These are phyloP conservation scores for Spinibarbus caldwelli DNA, from an alignment of 2,797 vertebrate genomes.

Conservation along the genomic window DNA sequence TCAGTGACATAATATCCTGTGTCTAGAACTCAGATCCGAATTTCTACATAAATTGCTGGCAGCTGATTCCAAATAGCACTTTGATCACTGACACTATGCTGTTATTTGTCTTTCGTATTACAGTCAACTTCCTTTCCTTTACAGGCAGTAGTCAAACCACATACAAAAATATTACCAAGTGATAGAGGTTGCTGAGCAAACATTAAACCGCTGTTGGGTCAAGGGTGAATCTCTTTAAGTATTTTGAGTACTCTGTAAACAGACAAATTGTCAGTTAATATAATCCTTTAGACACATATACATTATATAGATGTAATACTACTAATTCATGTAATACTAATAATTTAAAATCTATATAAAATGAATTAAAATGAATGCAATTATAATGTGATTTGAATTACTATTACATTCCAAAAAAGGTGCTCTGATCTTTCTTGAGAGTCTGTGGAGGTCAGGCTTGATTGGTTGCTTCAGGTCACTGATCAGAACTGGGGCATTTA, in stretches of 20 bases:
- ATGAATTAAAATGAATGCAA: neutral
- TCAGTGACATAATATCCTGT: neutral
- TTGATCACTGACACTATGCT: neutral
- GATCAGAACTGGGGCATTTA: neutral
- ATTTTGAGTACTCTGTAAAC: neutral
- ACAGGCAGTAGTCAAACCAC: conserved; percentile 25
- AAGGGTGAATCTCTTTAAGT: neutral
- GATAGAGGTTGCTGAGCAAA: conserved; percentile 4
- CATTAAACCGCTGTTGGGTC: conserved; percentile 2
- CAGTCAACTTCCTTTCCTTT: conserved; percentile 5
- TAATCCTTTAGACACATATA: neutral
- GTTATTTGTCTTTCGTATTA: neutral
- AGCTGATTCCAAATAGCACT: neutral
- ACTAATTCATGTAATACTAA: neutral
- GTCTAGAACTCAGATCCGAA: neutral
- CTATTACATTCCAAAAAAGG: neutral
- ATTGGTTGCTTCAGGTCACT: conserved; percentile 23
- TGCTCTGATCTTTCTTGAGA: neutral
- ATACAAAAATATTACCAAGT: neutral
- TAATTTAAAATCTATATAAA: neutral
- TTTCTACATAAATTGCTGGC: neutral
- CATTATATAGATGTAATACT: neutral
- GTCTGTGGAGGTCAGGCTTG: neutral
- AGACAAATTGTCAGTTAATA: neutral
- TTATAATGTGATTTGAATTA: neutral